Percentiles rank a stretch among this genome's conserved stretches.
These are phyloP conservation scores for Colinus virginianus DNA, from an alignment of 2,113 vertebrate species.

Conservation along the genomic window DNA sequence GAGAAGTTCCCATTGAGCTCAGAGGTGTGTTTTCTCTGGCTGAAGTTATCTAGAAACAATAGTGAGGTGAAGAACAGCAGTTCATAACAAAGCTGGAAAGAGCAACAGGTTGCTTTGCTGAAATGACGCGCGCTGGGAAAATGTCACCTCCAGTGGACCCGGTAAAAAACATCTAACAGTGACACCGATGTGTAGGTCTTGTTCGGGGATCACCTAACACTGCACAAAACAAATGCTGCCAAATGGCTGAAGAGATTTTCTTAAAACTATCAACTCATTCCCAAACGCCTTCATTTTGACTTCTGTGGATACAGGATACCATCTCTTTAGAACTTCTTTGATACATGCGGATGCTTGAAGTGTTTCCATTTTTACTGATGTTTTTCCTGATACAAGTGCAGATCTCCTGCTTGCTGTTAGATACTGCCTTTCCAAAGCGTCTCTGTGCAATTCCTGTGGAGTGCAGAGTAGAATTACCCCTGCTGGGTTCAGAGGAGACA, in stretches of 20 bases:
- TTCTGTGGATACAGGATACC: background rate
- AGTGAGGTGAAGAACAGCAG: slow-evolving; percentile 31
- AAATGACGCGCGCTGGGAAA: background rate
- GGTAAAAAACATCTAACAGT: background rate
- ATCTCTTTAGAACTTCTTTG: background rate
- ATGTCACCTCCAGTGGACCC: background rate
- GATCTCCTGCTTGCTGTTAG: background rate
- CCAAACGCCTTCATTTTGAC: background rate
- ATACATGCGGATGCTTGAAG: background rate
- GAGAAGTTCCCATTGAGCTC: background rate
- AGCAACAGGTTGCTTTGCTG: slow-evolving; percentile 46
- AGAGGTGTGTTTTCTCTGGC: slow-evolving; percentile 62
- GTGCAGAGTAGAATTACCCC: background rate
- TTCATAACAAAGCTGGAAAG: slow-evolving; percentile 45
- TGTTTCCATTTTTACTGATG: background rate
- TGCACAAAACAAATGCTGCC: background rate
- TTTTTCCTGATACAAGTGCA: background rate
- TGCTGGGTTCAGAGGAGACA: background rate
- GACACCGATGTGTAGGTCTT: background rate
- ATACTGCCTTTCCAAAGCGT: background rate
- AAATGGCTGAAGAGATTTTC: background rate
- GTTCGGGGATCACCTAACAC: background rate
- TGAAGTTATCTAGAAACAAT: slow-evolving; percentile 42
- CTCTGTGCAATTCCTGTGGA: background rate
- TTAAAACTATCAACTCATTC: background rate